Percentiles rank a stretch among this genome's conserved stretches.
phyloP scores from a whole-genome alignment of 2,113 vertebrate genomes.

The Bothrops jararaca region DNA sequence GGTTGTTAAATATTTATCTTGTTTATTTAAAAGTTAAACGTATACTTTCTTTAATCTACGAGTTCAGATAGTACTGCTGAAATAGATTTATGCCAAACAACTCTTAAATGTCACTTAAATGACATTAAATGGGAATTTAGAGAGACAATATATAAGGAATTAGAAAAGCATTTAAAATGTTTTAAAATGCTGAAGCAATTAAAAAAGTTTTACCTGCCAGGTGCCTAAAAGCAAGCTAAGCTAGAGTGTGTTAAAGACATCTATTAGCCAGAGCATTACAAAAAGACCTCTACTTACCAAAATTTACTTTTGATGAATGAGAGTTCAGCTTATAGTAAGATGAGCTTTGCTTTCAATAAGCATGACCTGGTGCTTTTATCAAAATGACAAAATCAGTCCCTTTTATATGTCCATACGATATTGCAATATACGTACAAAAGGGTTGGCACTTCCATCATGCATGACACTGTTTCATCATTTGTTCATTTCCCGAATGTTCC shows the following conservation, averaged over 20 bases:
- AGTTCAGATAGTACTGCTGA: background rate
- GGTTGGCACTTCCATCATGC: background rate
- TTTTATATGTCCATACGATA: background rate
- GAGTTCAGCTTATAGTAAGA: background rate
- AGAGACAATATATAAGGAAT: background rate
- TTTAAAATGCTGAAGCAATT: background rate
- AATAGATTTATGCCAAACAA: background rate
- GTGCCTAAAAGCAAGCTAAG: background rate
- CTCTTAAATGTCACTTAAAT: background rate
- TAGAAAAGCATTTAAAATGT: background rate
- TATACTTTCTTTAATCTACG: background rate
- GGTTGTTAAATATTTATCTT: background rate
- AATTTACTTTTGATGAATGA: background rate
- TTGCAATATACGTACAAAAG: background rate
- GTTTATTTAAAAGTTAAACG: background rate
- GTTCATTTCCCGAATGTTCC: background rate
- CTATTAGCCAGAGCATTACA: background rate
- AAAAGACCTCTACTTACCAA: background rate
- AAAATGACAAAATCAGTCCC: background rate
- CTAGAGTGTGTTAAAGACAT: background rate
- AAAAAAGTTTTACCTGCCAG: background rate
- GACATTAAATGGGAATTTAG: background rate
- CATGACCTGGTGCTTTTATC: background rate
- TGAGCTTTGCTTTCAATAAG: background rate
- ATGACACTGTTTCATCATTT: background rate